Percentiles rank a stretch among this genome's conserved stretches.
Conservation (phyloP, 2,113 vertebrate species). For the Conger conger region DNA sequence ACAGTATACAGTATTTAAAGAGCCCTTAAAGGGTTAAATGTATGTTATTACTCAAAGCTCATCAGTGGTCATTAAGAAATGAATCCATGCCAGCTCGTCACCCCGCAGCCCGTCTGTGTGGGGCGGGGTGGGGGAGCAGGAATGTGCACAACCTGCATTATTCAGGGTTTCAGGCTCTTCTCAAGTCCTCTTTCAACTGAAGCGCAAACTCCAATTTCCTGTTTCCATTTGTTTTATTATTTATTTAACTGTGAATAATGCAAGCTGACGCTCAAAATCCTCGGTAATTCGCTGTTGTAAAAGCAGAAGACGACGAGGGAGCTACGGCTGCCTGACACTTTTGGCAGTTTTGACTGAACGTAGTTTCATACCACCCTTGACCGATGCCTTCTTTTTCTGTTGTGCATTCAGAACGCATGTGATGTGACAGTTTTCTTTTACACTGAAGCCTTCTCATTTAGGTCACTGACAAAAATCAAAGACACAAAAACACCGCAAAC, state of each 20-base stretch:
- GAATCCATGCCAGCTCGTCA: background rate
- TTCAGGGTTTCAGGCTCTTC: slow-evolving; percentile 42
- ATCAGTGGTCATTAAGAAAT: background rate
- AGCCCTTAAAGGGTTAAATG: no score
- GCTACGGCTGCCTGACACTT: background rate
- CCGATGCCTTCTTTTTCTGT: background rate
- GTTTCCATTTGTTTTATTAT: slow-evolving; percentile 49
- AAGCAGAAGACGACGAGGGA: background rate
- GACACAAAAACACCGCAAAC: no score
- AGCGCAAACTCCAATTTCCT: slow-evolving; percentile 24
- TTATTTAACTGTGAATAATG: slow-evolving; percentile 47
- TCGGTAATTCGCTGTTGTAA: background rate
- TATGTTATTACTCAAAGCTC: background rate
- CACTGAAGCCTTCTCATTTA: background rate
- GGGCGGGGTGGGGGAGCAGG: background rate
- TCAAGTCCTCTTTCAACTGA: slow-evolving; percentile 37
- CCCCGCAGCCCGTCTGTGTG: background rate
- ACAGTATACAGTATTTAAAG: no score
- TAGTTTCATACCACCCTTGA: background rate
- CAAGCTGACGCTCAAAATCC: slow-evolving; percentile 18
- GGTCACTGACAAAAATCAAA: no score
- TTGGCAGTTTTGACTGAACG: background rate
- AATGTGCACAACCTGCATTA: slow-evolving; percentile 36
- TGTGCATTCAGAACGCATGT: no score
- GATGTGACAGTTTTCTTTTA: background rate